Base-by-base conservation (phyloP, 1,140 invertebrate genomes). In the Drosophila ercepeae region DNA sequence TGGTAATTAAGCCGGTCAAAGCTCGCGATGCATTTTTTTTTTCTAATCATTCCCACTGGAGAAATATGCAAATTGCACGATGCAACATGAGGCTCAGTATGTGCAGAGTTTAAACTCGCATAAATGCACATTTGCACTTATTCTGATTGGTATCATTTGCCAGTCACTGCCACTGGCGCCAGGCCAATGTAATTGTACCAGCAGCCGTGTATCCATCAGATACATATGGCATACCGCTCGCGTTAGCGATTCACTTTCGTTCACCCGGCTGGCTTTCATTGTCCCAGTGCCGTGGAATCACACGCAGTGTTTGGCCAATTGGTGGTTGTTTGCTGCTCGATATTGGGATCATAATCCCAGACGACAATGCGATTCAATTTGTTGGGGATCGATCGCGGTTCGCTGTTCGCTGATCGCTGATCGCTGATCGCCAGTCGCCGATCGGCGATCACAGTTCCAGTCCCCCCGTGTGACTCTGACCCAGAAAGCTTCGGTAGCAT, bases 81-180 rank as follows among this genome's bases (percentile, higher is more conserved):
- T 36, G 42, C 55, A 29, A 57, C 27, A 44, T 42, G 32, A 11
- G 16, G 4, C 18, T 51, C 52, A 57, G 39, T 27, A 19, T 32
- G 25, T 58, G 48, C 27, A 23, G 21, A 48, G 64, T 11, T 46
- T 84, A 88, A 89, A 67, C 73, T 82, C 63, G 60, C 74, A 59
- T 88, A 82, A 88, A 65, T 82, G 81, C 82, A 84, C 82, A 82
- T 88, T 86, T 79, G 82, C 82, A 86, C 82, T 86, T 78, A 88
- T 86, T 86, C 82, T 88, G 82, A 86, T 86, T 86, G 82, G 60
- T 81, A 88, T 86, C 77, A 76, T 86, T 86, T 74, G 69, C 73
- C 42, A 52, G 65, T 36, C 52, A 34, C 39, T 29, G 58, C 44
- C 44, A 52, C 34, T 32, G 79, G 81, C 81, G 82, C 82, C 76